Evolutionary conservation across 2,797 vertebrate genomes (phyloP).

Genomic region (Melanotaenia trifasciata): DNA sequence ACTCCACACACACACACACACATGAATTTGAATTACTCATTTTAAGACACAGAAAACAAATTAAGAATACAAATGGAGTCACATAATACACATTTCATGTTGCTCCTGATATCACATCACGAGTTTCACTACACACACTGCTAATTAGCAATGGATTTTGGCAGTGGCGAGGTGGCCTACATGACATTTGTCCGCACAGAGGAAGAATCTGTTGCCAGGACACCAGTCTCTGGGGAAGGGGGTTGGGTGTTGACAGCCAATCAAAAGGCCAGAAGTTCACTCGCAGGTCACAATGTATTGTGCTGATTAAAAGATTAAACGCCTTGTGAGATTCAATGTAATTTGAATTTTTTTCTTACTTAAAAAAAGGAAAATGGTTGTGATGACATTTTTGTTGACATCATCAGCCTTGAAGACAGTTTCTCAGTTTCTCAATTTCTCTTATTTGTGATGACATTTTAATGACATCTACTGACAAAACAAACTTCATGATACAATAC

Average conservation of each 20-base stretch:
- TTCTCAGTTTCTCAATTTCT: neutral
- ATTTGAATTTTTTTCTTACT: conserved; percentile 26
- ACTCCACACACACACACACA: neutral
- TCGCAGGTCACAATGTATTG: conserved; percentile 34
- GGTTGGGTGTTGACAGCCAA: conserved; percentile 58
- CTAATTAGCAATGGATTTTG: conserved; percentile 41
- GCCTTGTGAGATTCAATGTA: conserved; percentile 32
- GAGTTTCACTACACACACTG: conserved; percentile 2
- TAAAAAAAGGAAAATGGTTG: conserved; percentile 25
- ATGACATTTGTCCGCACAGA: conserved; percentile 38
- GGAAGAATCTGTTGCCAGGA: conserved; percentile 39
- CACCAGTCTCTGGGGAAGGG: conserved; percentile 42
- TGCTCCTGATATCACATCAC: conserved; percentile 5
- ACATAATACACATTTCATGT: conserved; percentile 4
- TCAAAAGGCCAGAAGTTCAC: conserved; percentile 66
- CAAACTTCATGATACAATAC: neutral
- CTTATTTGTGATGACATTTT: neutral
- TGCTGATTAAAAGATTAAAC: conserved; percentile 39
- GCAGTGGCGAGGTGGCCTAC: conserved; percentile 24
- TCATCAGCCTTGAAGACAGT: neutral
- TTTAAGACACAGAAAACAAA: conserved; percentile 18
- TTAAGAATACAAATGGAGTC: conserved; percentile 18
- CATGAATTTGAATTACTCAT: conserved; percentile 32
- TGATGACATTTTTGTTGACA: conserved; percentile 9
- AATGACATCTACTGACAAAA: neutral